Evolutionary conservation across 2,797 vertebrate species (phyloP).

Genomic region (Pelochelys cantorii): DNA sequence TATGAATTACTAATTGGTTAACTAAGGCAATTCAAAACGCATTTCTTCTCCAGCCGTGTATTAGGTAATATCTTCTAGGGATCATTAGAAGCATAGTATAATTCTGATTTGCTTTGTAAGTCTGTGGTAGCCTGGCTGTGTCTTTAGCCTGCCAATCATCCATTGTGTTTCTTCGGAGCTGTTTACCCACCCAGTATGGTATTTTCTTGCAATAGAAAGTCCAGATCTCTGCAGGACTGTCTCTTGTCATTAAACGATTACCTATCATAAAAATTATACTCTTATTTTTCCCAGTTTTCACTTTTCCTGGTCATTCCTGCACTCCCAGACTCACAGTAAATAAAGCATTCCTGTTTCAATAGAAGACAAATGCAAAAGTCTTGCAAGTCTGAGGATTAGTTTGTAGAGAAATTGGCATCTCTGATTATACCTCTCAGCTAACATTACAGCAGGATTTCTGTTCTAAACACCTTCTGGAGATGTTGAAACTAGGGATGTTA

Average conservation of each 20-base stretch:
- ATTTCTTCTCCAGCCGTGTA: neutral
- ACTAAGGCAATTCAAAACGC: neutral
- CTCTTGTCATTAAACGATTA: neutral
- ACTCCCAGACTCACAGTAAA: neutral
- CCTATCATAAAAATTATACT: neutral
- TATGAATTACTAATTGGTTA: neutral
- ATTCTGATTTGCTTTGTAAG: neutral
- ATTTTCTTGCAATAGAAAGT: neutral
- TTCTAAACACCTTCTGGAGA: neutral
- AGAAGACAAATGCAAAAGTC: fast-evolving
- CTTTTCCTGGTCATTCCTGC: neutral
- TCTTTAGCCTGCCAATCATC: neutral
- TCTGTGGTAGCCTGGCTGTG: neutral
- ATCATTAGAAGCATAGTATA: neutral
- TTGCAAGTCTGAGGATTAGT: neutral
- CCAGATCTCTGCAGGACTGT: neutral
- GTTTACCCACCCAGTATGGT: neutral
- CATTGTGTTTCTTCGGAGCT: neutral
- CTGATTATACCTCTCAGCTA: neutral
- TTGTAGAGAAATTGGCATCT: neutral
- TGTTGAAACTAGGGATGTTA: neutral
- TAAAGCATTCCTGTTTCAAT: neutral
- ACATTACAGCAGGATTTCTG: neutral
- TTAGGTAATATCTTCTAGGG: neutral
- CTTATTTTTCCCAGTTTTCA: neutral